Percentiles rank a stretch among this genome's conserved stretches.
Conservation (phyloP, 1,140 invertebrate genomes). For the Tetraneura akinire region DNA sequence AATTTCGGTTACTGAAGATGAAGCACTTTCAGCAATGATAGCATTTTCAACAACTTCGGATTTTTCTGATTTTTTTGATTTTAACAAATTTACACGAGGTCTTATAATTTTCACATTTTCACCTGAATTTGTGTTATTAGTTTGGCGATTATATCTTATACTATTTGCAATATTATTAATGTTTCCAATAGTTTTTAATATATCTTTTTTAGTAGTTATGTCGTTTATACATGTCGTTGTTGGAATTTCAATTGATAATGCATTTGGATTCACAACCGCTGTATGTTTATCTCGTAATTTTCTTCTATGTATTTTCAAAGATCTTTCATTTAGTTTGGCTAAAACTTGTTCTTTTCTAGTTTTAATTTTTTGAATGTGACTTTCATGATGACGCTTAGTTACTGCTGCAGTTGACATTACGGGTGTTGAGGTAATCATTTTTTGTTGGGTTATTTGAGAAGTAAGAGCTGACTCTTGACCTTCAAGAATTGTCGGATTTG, state of each 20-base stretch:
- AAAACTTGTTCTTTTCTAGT: conserved; percentile 30
- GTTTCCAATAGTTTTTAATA: too few relatives aligned
- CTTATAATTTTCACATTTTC: background rate
- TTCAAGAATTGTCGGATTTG: background rate
- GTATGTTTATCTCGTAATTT: background rate
- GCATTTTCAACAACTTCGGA: background rate
- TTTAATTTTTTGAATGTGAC: conserved; percentile 42
- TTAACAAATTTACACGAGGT: background rate
- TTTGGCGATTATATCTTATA: conserved; percentile 13
- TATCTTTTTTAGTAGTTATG: background rate
- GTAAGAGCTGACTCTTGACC: background rate
- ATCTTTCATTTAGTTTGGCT: conserved; percentile 6
- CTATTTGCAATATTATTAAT: background rate
- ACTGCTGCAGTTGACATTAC: background rate
- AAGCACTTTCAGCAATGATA: too few relatives aligned
- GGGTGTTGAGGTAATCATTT: background rate
- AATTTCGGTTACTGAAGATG: background rate
- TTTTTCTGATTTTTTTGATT: background rate
- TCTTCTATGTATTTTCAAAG: background rate
- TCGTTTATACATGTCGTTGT: background rate
- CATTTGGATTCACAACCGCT: background rate
- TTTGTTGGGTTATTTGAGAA: background rate
- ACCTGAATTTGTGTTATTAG: background rate
- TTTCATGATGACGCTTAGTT: background rate
- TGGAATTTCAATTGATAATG: background rate